Conservation (phyloP, 1,140 invertebrate species). For the Drosophila tropicalis region DNA sequence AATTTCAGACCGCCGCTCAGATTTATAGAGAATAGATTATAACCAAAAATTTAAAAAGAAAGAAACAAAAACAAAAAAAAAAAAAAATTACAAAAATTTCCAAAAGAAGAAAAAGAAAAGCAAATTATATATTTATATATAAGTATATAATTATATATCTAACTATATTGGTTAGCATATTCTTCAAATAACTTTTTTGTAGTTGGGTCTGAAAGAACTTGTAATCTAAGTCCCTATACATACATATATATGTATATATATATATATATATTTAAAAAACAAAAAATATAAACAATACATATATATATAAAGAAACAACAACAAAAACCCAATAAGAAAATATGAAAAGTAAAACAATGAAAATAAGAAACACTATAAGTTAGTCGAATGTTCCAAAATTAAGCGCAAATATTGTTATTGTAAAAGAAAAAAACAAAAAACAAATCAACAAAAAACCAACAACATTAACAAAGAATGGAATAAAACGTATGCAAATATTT, state of each 20-base stretch:
- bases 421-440: constrained; percentile 35
- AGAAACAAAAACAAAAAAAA: not conserved
- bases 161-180: constrained; percentile 13
- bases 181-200: constrained; percentile 33
- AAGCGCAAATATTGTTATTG: constrained; percentile 76
- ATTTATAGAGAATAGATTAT: constrained; percentile 27
- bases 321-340: constrained; percentile 41
- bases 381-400: constrained; percentile 63
- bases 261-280: constrained; percentile 32
- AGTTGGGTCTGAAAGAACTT: constrained; percentile 55
- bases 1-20: constrained; percentile 38
- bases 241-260: constrained; percentile 6
- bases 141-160: constrained; percentile 10
- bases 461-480: constrained; percentile 14
- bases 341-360: constrained; percentile 30
- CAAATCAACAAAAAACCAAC: constrained; percentile 9
- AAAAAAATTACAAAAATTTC: not conserved
- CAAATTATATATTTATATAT: constrained; percentile 11
- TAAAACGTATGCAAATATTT: constrained; percentile 31
- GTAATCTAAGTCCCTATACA: constrained; percentile 64
- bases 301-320: constrained; percentile 51
- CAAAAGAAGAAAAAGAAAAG: constrained; percentile 7
- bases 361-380: constrained; percentile 40
- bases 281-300: constrained; percentile 34
- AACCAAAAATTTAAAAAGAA: constrained; percentile 8